phyloP scores from a whole-genome alignment of 2,113 vertebrate genomes.

The Acanthochromis polyacanthus region DNA sequence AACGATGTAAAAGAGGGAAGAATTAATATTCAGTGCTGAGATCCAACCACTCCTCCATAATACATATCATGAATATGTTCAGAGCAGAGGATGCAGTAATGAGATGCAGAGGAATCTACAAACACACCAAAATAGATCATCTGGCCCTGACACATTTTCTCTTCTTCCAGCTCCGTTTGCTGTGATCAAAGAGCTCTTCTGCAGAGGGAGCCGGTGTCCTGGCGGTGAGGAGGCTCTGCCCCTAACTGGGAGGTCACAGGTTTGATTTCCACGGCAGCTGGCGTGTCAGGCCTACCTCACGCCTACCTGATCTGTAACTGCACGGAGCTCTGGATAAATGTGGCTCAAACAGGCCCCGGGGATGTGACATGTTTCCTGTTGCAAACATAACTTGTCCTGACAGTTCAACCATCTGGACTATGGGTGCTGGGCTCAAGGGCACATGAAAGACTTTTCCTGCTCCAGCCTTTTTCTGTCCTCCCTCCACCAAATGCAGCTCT shows the following conservation, averaged over 20 bases:
- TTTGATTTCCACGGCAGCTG: constrained; percentile 29
- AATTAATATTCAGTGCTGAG: constrained; percentile 53
- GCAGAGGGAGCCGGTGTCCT: constrained; percentile 8
- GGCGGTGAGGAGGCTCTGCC: background rate
- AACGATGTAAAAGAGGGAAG: constrained; percentile 10
- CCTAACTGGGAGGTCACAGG: constrained; percentile 29
- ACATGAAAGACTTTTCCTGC: constrained; percentile 52
- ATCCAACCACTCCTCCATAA: constrained; percentile 53
- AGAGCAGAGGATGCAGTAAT: constrained; percentile 27
- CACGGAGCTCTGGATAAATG: constrained; percentile 19
- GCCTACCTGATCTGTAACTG: constrained; percentile 11
- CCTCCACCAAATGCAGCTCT: background rate
- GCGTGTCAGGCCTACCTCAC: background rate
- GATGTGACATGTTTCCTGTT: constrained; percentile 52
- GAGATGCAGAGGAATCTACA: constrained; percentile 57
- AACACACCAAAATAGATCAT: constrained; percentile 64
- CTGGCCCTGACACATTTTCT: constrained; percentile 55
- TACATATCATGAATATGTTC: constrained; percentile 64
- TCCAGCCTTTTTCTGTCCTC: background rate
- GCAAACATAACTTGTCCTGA: constrained; percentile 46
- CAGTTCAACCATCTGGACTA: constrained; percentile 61
- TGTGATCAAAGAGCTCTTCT: constrained; percentile 54
- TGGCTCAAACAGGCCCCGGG: background rate
- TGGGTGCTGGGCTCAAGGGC: constrained; percentile 51
- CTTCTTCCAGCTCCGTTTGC: constrained; percentile 26